Conservation (phyloP, 2,797 vertebrate species). For the Tiaroga cobitis region DNA sequence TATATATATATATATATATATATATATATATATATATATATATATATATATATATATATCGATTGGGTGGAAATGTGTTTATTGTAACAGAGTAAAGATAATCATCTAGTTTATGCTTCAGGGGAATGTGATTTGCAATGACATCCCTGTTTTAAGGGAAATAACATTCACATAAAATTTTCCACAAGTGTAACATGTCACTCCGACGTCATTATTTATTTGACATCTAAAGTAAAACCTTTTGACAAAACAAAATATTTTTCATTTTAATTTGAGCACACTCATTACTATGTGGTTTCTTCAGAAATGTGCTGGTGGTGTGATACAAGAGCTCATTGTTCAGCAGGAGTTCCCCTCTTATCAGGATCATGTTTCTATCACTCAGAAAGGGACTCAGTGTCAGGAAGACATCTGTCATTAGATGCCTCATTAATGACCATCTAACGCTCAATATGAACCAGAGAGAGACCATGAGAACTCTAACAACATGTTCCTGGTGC, state of each 20-base stretch:
- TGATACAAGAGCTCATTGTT: slow-evolving; percentile 64
- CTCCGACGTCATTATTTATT: not conserved
- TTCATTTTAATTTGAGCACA: not conserved
- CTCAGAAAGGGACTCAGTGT: slow-evolving; percentile 24
- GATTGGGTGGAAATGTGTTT: not conserved
- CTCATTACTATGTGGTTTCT: slow-evolving; percentile 48
- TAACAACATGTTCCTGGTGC: not conserved
- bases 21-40: too few species aligned
- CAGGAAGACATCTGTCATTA: slow-evolving; percentile 60
- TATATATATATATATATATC: too few species aligned
- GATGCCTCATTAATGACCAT: slow-evolving; percentile 61
- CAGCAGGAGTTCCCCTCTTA: slow-evolving; percentile 68
- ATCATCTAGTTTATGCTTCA: not conserved
- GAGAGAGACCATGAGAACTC: not conserved
- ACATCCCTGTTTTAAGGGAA: not conserved
- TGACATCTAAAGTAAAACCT: slow-evolving; percentile 16
- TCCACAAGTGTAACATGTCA: not conserved
- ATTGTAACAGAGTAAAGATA: not conserved
- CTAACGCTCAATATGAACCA: slow-evolving; percentile 39
- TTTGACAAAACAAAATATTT: slow-evolving; percentile 7
- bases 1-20: too few species aligned
- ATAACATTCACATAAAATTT: not conserved
- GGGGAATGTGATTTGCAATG: slow-evolving; percentile 1
- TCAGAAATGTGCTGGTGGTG: slow-evolving; percentile 44
- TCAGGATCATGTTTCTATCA: slow-evolving; percentile 60